Percentiles rank a stretch among this genome's conserved stretches.
Conservation (phyloP, 2,797 vertebrate genomes). For the Siniperca undulata region DNA sequence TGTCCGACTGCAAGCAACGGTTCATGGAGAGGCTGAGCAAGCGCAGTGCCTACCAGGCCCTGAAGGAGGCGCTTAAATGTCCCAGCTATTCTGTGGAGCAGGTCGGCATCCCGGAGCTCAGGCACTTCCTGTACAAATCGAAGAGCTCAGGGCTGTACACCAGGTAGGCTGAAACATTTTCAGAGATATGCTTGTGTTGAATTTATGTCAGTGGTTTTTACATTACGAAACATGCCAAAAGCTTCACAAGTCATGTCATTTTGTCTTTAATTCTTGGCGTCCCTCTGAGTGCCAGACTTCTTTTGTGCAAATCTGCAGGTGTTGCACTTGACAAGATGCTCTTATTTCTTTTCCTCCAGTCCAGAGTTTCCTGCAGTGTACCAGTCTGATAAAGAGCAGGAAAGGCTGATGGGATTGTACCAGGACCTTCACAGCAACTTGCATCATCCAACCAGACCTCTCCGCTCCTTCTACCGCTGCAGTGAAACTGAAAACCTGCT, state of each 20-base stretch:
- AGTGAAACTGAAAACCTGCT: conserved; percentile 93
- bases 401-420: conserved; percentile 93
- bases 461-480: conserved; percentile 93
- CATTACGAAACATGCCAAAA: not conserved
- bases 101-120: conserved; percentile 94
- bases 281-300: not conserved
- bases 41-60: conserved; percentile 87
- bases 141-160: conserved; percentile 98
- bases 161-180: conserved; percentile 85
- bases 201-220: not conserved
- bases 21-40: conserved; percentile 94
- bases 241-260: not conserved
- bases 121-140: conserved; percentile 98
- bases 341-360: conserved; percentile 74
- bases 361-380: conserved; percentile 92
- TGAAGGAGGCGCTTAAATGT: conserved; percentile 90
- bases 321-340: not conserved
- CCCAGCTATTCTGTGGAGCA: conserved; percentile 91
- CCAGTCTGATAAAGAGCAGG: conserved; percentile 89
- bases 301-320: not conserved
- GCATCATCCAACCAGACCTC: conserved; percentile 93
- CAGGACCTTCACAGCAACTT: conserved; percentile 95
- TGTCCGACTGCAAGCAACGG: conserved; percentile 94
- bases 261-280: not conserved
- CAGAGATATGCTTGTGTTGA: not conserved